Percentiles rank a stretch among this genome's conserved stretches.
Conservation (phyloP, 1,140 invertebrate genomes). For the Nixonia krombeini region DNA sequence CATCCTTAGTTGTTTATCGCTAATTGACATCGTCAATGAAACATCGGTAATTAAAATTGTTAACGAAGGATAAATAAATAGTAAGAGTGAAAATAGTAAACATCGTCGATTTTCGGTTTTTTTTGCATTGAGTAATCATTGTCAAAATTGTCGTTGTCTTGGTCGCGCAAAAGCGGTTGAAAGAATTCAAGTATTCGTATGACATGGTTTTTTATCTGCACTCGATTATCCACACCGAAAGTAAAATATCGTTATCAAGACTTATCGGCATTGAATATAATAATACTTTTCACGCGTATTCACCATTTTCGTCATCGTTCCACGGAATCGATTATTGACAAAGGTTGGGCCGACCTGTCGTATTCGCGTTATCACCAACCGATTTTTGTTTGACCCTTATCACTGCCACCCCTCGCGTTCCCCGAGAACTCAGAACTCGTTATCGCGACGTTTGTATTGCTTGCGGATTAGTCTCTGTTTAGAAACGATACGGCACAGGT, state of each 20-base stretch:
- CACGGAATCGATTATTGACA: conserved; percentile 40
- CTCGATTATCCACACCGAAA: no score
- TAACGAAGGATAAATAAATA: no score
- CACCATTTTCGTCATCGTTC: conserved; percentile 21
- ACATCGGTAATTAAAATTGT: no score
- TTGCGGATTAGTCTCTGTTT: conserved; percentile 61
- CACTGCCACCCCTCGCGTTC: conserved; percentile 35
- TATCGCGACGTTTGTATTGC: conserved; percentile 52
- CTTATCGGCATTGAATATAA: conserved; percentile 12
- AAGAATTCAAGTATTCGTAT: no score
- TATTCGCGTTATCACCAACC: conserved; percentile 43
- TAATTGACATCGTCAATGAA: no score
- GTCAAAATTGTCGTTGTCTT: no score
- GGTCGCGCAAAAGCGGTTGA: no score
- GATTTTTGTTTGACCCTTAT: conserved; percentile 54
- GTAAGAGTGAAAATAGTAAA: no score
- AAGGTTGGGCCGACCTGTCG: conserved; percentile 43
- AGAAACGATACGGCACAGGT: conserved; percentile 49
- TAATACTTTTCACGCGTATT: conserved; percentile 8
- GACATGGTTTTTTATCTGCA: no score
- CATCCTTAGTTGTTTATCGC: no score
- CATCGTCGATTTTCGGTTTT: no score
- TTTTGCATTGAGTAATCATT: no score
- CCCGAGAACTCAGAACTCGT: conserved; percentile 42
- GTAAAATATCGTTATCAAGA: conserved; percentile 1